These are phyloP conservation scores for Megamerina dolium DNA, from an alignment of 2,888 invertebrate genomes.

Conservation along the genomic window DNA sequence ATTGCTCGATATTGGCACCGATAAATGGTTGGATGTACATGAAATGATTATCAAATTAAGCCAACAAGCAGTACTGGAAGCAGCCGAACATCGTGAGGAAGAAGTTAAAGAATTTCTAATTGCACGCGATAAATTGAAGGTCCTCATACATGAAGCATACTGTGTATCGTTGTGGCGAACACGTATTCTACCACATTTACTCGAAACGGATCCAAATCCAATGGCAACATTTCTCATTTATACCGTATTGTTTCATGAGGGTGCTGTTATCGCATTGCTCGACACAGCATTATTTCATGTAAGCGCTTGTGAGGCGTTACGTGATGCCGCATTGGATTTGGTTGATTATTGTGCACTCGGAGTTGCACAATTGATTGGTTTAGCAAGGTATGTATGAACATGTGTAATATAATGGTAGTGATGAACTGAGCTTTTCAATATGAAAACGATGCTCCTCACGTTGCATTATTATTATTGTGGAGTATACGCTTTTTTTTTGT, in stretches of 20 bases:
- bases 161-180: constrained; percentile 79
- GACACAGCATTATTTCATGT: constrained; percentile 79
- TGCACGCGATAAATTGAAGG: constrained; percentile 48
- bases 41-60: constrained; percentile 77
- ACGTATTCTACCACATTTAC: constrained; percentile 71
- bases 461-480: too few species aligned
- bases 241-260: constrained; percentile 75
- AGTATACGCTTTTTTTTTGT: too few species aligned
- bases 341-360: constrained; percentile 74
- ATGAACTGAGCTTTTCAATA: background rate
- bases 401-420: background rate
- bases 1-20: constrained; percentile 63
- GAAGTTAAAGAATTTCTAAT: constrained; percentile 77
- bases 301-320: constrained; percentile 70
- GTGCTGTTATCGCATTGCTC: constrained; percentile 69
- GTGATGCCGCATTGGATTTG: constrained; percentile 71
- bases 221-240: constrained; percentile 69
- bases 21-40: constrained; percentile 77
- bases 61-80: constrained; percentile 82
- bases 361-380: constrained; percentile 57
- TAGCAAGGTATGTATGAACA: constrained; percentile 42
- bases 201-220: constrained; percentile 62
- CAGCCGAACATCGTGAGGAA: constrained; percentile 71
- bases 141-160: constrained; percentile 76
- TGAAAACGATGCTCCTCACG: constrained; percentile 23